phyloP scores from a whole-genome alignment of 2,113 vertebrate species.

The Sorex fumeus region DNA sequence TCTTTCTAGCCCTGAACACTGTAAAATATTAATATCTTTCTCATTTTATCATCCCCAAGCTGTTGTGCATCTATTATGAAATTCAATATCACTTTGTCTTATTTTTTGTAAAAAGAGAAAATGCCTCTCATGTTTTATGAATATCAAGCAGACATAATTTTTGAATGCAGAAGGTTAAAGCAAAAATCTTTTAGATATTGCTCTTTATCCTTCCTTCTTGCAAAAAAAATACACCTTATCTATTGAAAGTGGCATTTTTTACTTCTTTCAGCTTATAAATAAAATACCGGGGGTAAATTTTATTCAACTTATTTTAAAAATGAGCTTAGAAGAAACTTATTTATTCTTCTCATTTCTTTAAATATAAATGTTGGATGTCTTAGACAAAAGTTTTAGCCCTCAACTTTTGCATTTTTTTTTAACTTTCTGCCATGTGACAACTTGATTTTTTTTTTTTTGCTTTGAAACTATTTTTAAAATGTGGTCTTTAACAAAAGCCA shows the following conservation, averaged over 20 bases:
- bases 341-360: no score
- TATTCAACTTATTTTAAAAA: neutral
- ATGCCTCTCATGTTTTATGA: neutral
- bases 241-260: conserved; percentile 33
- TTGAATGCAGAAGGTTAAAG: neutral
- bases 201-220: neutral
- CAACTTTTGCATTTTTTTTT: no score
- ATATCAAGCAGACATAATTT: conserved; percentile 30
- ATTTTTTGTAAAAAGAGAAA: conserved; percentile 8
- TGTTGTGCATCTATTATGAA: neutral
- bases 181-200: neutral
- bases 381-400: no score
- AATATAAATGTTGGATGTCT: no score
- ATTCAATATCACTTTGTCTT: neutral
- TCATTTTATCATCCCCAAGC: neutral
- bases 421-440: no score
- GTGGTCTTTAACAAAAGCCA: no score
- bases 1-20: neutral
- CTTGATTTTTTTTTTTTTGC: no score
- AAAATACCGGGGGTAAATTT: neutral
- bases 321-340: no score
- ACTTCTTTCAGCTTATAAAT: neutral
- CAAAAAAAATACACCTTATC: neutral
- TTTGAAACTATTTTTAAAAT: no score
- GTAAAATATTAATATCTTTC: neutral